Evolutionary conservation across 2,888 invertebrate species (phyloP).

Genomic region (Acrobasis suavella): DNA sequence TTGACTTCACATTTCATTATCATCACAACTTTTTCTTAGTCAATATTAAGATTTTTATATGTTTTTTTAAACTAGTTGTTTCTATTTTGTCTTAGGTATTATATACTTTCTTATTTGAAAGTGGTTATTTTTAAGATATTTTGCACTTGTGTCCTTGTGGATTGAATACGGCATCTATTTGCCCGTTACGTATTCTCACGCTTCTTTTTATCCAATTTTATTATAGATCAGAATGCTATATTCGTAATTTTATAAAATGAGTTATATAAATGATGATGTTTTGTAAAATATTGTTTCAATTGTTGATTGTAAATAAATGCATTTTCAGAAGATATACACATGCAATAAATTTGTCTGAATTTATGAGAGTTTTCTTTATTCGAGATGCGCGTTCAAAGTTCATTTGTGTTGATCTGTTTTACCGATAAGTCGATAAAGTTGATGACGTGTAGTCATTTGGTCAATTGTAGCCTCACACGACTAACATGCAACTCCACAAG

Average conservation of each 20-base stretch:
- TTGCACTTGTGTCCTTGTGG: slow-evolving; percentile 83
- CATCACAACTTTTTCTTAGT: slow-evolving; percentile 80
- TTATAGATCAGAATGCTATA: slow-evolving; percentile 64
- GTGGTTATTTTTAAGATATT: slow-evolving; percentile 70
- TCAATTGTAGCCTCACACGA: slow-evolving; percentile 77
- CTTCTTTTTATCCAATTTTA: slow-evolving; percentile 62
- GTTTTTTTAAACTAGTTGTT: slow-evolving; percentile 76
- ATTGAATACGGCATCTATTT: slow-evolving; percentile 65
- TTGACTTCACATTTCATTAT: slow-evolving; percentile 72
- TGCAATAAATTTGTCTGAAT: slow-evolving; percentile 80
- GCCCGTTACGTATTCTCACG: slow-evolving; percentile 75
- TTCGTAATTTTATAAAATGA: slow-evolving; percentile 68
- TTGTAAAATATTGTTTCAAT: slow-evolving; percentile 75
- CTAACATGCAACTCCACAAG: slow-evolving; percentile 83
- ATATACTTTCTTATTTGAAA: slow-evolving; percentile 78
- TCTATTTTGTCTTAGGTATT: slow-evolving; percentile 78
- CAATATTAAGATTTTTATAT: slow-evolving; percentile 78
- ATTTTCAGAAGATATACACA: slow-evolving; percentile 78
- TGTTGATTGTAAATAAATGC: slow-evolving; percentile 81
- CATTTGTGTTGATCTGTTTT: slow-evolving; percentile 36
- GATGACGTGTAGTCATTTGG: slow-evolving; percentile 78
- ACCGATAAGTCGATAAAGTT: slow-evolving; percentile 71
- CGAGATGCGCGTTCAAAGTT: slow-evolving; percentile 54
- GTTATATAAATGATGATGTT: slow-evolving; percentile 61
- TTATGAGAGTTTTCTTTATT: slow-evolving; percentile 70